Percentiles rank a stretch among this genome's conserved stretches.
Conservation (phyloP, 2,888 invertebrate species). For the Drosophila gaucha region DNA sequence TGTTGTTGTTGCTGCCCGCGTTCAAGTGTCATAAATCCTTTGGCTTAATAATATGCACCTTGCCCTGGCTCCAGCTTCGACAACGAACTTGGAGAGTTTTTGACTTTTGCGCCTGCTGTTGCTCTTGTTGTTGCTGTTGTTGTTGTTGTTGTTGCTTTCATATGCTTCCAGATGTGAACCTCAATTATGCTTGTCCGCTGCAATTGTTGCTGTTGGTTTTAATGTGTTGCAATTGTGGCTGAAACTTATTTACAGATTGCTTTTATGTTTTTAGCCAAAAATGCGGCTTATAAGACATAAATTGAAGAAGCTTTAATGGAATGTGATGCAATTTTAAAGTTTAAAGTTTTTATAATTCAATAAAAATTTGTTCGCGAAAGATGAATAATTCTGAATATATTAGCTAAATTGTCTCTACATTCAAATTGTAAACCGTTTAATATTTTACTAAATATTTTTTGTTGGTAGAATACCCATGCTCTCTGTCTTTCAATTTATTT, state of each 20-base stretch:
- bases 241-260: conserved; percentile 27
- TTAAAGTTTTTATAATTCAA: no score
- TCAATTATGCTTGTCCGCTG: conserved; percentile 36
- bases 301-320: not conserved
- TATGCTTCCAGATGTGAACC: conserved; percentile 22
- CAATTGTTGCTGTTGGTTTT: conserved; percentile 33
- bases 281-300: not conserved
- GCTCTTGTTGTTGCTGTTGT: conserved; percentile 11
- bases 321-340: no score
- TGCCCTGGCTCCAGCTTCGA: conserved; percentile 48
- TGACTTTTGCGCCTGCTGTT: conserved; percentile 14
- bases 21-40: conserved; percentile 83
- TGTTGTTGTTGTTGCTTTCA: conserved; percentile 15
- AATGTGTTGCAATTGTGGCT: conserved; percentile 49
- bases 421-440: no score
- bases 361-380: not conserved
- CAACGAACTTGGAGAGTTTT: conserved; percentile 12
- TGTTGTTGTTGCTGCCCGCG: conserved; percentile 53
- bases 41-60: conserved; percentile 83
- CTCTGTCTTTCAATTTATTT: no score
- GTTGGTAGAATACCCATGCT: no score
- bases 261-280: conserved; percentile 20
- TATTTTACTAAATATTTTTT: no score
- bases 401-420: no score
- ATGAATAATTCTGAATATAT: no score